Evolutionary conservation across 2,113 vertebrate genomes (phyloP).

Genomic region (Neotoma lepida): DNA sequence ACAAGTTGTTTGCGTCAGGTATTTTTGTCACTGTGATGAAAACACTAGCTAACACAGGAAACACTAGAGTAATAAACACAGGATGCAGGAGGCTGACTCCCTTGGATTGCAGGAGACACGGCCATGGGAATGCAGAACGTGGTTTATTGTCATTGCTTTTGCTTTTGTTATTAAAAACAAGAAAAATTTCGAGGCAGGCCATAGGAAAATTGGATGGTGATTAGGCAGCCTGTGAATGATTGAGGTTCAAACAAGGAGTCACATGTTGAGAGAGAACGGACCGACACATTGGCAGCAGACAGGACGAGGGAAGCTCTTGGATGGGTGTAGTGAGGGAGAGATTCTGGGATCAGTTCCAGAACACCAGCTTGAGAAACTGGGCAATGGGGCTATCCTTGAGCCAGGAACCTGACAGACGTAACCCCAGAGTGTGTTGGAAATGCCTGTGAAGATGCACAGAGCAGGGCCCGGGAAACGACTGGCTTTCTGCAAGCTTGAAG

Average conservation of each 20-base stretch:
- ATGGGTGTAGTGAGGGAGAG: neutral
- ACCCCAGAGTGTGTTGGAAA: neutral
- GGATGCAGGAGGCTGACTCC: neutral
- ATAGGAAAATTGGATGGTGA: neutral
- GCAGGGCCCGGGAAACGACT: neutral
- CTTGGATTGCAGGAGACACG: neutral
- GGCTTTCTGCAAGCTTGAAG: constrained; percentile 20
- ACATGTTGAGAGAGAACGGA: neutral
- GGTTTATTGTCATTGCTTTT: neutral
- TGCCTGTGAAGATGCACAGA: neutral
- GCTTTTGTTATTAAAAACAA: neutral
- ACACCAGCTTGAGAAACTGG: neutral
- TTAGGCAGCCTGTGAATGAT: neutral
- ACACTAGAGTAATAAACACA: neutral
- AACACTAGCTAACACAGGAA: neutral
- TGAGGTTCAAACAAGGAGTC: neutral
- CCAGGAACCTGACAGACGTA: neutral
- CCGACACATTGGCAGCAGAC: fast-evolving
- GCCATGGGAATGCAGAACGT: neutral
- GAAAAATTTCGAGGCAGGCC: neutral
- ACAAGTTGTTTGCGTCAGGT: neutral
- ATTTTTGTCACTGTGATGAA: neutral
- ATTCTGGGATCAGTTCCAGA: neutral
- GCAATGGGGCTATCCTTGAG: neutral
- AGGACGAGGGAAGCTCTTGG: neutral